Evolutionary conservation across 2,113 vertebrate species (phyloP), one percentile per base, ranked within the genome.

Genomic region (Centropus unirufus): DNA sequence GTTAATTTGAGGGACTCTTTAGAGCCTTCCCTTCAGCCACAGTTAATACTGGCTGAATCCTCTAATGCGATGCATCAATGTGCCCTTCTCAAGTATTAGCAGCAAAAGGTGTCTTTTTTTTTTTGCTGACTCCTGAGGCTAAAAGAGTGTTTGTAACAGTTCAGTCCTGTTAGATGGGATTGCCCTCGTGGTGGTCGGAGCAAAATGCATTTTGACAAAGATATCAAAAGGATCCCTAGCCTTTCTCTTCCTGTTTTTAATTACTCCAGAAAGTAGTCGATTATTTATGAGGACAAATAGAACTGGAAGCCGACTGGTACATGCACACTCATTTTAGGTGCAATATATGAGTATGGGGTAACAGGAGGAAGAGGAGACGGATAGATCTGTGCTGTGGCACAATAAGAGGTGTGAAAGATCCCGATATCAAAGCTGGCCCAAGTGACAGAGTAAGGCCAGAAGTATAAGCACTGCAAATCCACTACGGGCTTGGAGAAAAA

Each of bases 281-380:
- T n/a, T 77, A 74, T 86, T 92, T 83, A 51, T 78, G 70, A 89
- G 44, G 83, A 68, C 47, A 92, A 89, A 61, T 91, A 95, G 87
- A 92, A 82, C 66, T 87, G 66, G 52, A 76, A 85, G 73, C 84
- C 93, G 61, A 87, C 66, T 87, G 93, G 93, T 58, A 47, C 11
- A 8, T 73, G 32, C 22, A 36, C 8, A 30, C 29, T 74, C 14
- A 39, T 72, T 93, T 92, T 82, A 72, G 86, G 34, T 75, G 46
- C 9, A 89, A 32, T 23, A 24, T 73, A 32, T 74, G 67, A 67
- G 69, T 64, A 74, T 57, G 24, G 91, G 67, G 34, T 86, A 67
- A 64, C 23, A 61, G 76, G 47, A 93, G 40, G 73, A 92, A 67
- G 62, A 62, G n/a, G n/a, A 83, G 20, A 72, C 15, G 3, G 59